These are phyloP conservation scores for Himalopsyche phryganea DNA, from an alignment of 1,140 invertebrate species.

Conservation along the genomic window DNA sequence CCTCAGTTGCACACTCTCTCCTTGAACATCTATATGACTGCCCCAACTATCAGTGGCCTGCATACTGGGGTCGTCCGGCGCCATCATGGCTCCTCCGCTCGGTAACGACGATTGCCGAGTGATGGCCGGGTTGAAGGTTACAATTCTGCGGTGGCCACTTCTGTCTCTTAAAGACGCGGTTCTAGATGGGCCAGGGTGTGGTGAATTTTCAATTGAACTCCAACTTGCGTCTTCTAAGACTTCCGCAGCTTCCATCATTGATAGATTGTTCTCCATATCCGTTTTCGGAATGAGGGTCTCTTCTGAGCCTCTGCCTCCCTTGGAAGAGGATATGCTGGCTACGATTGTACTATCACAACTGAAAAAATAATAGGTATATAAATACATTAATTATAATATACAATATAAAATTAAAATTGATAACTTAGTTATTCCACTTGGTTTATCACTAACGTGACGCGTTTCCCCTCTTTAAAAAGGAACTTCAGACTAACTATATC, in stretches of 20 bases:
- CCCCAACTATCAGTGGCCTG: slow-evolving; percentile 62
- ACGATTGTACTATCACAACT: slow-evolving; percentile 33
- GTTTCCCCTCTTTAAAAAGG: too few relatives aligned
- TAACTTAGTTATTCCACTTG: too few relatives aligned
- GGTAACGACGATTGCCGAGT: slow-evolving; percentile 67
- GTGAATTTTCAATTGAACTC: slow-evolving; percentile 50
- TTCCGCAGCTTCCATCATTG: slow-evolving; percentile 31
- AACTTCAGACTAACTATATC: too few relatives aligned
- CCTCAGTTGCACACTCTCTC: slow-evolving; percentile 60
- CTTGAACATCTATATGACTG: slow-evolving; percentile 60
- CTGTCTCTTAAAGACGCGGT: slow-evolving; percentile 68
- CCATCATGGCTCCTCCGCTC: slow-evolving; percentile 53
- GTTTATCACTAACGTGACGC: too few relatives aligned
- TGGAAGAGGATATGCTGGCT: slow-evolving; percentile 35
- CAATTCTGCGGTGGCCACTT: slow-evolving; percentile 32
- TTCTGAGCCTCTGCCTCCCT: slow-evolving; percentile 40
- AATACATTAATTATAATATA: neutral
- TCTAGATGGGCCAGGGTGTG: slow-evolving; percentile 64
- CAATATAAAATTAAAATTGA: too few relatives aligned
- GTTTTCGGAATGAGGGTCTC: slow-evolving; percentile 44
- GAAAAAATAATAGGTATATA: slow-evolving; percentile 1
- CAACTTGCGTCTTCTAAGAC: slow-evolving; percentile 48
- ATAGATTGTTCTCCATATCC: slow-evolving; percentile 38
- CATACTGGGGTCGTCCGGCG: slow-evolving; percentile 59
- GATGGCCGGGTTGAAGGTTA: slow-evolving; percentile 34